These are phyloP conservation scores for Ormyrus labotus DNA, from an alignment of 2,888 invertebrate genomes.

Conservation along the genomic window DNA sequence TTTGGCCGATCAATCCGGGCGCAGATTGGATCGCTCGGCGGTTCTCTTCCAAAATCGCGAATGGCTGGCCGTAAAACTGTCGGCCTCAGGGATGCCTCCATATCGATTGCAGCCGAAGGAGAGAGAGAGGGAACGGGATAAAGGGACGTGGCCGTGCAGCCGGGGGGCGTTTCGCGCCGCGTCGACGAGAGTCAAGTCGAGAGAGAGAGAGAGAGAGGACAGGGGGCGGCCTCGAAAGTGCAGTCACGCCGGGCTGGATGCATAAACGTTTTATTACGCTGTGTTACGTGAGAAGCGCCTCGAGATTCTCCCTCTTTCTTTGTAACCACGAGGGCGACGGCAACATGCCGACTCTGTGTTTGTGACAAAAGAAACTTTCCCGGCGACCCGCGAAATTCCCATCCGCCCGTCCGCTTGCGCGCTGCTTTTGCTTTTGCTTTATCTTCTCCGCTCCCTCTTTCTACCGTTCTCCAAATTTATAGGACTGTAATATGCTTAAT, in stretches of 20 bases:
- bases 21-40: conserved; percentile 68
- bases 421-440: no score
- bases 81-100: neutral
- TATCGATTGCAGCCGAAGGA: conserved; percentile 14
- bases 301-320: neutral
- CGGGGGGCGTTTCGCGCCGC: conserved; percentile 77
- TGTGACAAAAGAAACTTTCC: conserved; percentile 11
- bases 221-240: conserved; percentile 75
- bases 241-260: conserved; percentile 77
- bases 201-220: no score
- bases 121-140: no score
- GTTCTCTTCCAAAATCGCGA: conserved; percentile 69
- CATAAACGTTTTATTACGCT: conserved; percentile 61
- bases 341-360: neutral
- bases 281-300: conserved; percentile 57
- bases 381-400: neutral
- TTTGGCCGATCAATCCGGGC: conserved; percentile 60
- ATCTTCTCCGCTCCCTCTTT: neutral
- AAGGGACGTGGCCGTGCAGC: neutral
- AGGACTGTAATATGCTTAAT: neutral
- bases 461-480: no score
- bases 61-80: conserved; percentile 48
- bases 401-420: neutral
- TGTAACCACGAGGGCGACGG: neutral
- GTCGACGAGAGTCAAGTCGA: conserved; percentile 75